Percentiles rank a stretch among this genome's conserved stretches.
These are phyloP conservation scores for Hippocampus zosterae DNA, from an alignment of 2,113 vertebrate genomes.

Conservation along the genomic window DNA sequence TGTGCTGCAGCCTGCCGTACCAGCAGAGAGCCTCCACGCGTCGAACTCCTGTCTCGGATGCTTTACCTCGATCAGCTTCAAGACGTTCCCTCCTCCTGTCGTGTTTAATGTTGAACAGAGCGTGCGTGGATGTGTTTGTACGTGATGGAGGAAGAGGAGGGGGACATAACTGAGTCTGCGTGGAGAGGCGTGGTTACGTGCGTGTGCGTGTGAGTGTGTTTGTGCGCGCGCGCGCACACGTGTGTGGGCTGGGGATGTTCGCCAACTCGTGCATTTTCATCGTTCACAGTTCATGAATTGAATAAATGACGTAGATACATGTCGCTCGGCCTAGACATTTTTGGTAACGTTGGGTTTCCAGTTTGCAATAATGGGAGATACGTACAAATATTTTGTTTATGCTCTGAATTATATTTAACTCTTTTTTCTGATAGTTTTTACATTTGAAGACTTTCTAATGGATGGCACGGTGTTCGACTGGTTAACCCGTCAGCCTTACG, in stretches of 20 bases:
- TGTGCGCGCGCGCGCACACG: no score
- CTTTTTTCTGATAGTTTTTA: no score
- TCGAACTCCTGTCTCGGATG: constrained; percentile 21
- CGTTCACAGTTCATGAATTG: not conserved
- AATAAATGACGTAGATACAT: not conserved
- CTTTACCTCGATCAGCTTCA: constrained; percentile 37
- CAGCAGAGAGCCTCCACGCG: constrained; percentile 33
- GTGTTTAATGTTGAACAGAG: not conserved
- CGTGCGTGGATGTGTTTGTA: constrained; percentile 13
- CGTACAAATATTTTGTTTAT: no score
- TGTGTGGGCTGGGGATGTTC: not conserved
- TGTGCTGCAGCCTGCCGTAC: constrained; percentile 34
- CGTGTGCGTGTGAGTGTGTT: constrained; percentile 18
- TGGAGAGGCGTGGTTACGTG: constrained; percentile 50
- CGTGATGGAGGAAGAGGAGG: constrained; percentile 36
- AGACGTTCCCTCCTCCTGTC: constrained; percentile 12
- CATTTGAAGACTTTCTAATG: no score
- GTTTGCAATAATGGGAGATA: no score
- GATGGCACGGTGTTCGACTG: no score
- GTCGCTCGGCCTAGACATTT: no score
- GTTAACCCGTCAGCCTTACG: no score
- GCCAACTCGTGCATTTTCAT: not conserved
- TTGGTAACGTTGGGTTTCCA: no score
- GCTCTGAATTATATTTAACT: no score
- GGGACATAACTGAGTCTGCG: constrained; percentile 63